Conservation (phyloP, 2,888 invertebrate species). For the Alviniconcha strummeri region DNA sequence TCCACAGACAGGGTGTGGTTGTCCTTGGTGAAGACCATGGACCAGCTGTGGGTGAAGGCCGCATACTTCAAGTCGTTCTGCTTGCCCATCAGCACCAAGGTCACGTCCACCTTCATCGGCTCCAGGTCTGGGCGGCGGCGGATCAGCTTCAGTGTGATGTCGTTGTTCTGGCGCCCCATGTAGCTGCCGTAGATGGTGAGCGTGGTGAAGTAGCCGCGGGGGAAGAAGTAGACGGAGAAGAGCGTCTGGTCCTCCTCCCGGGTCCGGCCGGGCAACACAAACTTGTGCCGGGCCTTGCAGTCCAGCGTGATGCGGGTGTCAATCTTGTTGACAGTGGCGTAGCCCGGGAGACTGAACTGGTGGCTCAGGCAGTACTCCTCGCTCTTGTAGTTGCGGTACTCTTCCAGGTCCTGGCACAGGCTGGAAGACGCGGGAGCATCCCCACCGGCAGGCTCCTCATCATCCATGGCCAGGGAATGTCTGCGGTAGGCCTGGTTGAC, state of each 20-base stretch:
- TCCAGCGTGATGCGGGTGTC: constrained; percentile 55
- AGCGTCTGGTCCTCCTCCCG: constrained; percentile 23
- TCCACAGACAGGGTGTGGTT: constrained; percentile 49
- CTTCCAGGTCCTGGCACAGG: constrained; percentile 39
- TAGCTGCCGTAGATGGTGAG: constrained; percentile 62
- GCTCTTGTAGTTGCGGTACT: constrained; percentile 58
- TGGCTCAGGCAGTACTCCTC: constrained; percentile 52
- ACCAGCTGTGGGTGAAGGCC: constrained; percentile 52
- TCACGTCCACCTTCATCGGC: constrained; percentile 47
- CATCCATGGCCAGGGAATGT: constrained; percentile 62
- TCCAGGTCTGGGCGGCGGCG: constrained; percentile 39
- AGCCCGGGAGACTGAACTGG: constrained; percentile 55
- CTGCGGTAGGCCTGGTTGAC: constrained; percentile 58
- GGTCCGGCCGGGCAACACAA: constrained; percentile 15
- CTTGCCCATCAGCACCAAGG: constrained; percentile 61
- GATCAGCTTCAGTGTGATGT: constrained; percentile 54
- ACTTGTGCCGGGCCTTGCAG: constrained; percentile 16
- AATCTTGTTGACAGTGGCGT: constrained; percentile 55
- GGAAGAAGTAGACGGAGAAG: constrained; percentile 55
- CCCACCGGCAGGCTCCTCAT: constrained; percentile 26
- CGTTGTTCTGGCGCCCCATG: constrained; percentile 57
- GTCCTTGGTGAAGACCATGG: constrained; percentile 48
- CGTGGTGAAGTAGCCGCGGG: constrained; percentile 60
- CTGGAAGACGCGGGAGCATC: background rate
- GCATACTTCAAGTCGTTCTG: constrained; percentile 61